A percentile compares a stretch with the other conserved stretches of the same genome.
Evolutionary conservation across 64 coral and sea anemone species (phyloP).

Genomic region (Stichodactyla mertensii): DNA sequence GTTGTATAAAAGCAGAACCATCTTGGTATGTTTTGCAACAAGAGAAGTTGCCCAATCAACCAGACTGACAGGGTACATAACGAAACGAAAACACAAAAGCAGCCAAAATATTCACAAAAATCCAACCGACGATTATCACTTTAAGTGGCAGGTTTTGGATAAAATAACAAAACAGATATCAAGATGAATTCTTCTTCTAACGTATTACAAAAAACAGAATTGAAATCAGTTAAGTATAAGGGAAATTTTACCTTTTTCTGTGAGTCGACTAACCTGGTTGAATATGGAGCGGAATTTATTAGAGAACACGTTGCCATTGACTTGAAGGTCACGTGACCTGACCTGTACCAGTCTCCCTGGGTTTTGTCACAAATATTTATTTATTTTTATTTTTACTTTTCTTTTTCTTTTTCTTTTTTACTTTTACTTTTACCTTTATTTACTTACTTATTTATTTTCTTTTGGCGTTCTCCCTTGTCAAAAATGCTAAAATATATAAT

Average conservation of each 20-base stretch:
- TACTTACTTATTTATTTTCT: neutral
- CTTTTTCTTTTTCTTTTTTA: neutral
- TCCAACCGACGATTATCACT: neutral
- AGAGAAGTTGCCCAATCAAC: constrained; percentile 17
- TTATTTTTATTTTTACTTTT: neutral
- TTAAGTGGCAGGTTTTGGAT: neutral
- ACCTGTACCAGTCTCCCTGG: constrained; percentile 28
- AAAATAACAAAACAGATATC: constrained; percentile 2
- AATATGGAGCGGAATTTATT: constrained; percentile 12
- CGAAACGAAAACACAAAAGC: constrained; percentile 9
- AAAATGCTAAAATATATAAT: neutral
- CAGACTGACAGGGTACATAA: constrained; percentile 23
- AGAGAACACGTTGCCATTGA: constrained; percentile 30
- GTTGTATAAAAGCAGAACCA: neutral
- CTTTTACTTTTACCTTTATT: neutral
- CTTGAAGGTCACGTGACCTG: constrained; percentile 18
- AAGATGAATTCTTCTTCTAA: constrained; percentile 9
- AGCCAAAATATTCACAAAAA: constrained; percentile 13
- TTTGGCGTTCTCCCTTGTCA: neutral
- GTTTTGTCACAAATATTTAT: constrained; percentile 5
- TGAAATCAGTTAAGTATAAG: neutral
- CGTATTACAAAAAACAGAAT: constrained; percentile 11
- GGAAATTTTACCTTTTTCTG: constrained; percentile 9
- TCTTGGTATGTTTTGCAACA: constrained; percentile 16
- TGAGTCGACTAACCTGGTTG: constrained; percentile 14